Evolutionary conservation across 2,113 vertebrate species (phyloP).

Genomic region (Ptilorrhoa leucosticta): DNA sequence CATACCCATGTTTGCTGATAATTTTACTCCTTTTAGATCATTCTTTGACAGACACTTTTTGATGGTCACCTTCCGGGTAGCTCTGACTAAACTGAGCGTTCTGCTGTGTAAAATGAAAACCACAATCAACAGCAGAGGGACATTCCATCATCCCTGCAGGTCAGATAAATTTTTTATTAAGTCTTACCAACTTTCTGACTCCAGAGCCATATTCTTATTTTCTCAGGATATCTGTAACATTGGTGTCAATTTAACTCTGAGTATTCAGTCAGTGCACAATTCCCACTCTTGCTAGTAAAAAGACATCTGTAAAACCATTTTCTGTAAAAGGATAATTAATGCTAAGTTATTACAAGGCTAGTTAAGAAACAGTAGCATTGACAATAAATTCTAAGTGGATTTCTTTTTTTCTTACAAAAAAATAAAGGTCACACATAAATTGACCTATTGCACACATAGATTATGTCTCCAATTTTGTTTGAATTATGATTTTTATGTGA

Average conservation of each 20-base stretch:
- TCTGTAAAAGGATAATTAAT: not conserved
- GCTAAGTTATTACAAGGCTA: not conserved
- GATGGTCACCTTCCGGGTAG: not conserved
- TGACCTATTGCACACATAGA: not conserved
- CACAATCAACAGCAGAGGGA: not conserved
- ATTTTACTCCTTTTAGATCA: not conserved
- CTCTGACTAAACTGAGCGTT: not conserved
- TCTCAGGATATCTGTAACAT: not conserved
- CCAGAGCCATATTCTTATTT: not conserved
- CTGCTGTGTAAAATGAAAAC: not conserved
- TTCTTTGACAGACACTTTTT: not conserved
- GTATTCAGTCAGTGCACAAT: not conserved
- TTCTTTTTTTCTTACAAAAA: not conserved
- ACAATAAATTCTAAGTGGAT: not conserved
- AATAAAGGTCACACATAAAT: not conserved
- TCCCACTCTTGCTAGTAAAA: not conserved
- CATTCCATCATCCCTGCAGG: not conserved
- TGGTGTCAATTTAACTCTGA: not conserved
- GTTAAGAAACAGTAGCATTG: constrained; percentile 5
- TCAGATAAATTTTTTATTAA: not conserved
- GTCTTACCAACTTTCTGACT: not conserved
- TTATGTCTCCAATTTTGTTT: not conserved
- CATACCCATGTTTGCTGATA: not conserved
- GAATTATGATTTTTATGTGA: not conserved
- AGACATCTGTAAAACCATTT: not conserved